Evolutionary conservation across 2,113 vertebrate species (phyloP).

Genomic region (Gymnocephalus cernua): DNA sequence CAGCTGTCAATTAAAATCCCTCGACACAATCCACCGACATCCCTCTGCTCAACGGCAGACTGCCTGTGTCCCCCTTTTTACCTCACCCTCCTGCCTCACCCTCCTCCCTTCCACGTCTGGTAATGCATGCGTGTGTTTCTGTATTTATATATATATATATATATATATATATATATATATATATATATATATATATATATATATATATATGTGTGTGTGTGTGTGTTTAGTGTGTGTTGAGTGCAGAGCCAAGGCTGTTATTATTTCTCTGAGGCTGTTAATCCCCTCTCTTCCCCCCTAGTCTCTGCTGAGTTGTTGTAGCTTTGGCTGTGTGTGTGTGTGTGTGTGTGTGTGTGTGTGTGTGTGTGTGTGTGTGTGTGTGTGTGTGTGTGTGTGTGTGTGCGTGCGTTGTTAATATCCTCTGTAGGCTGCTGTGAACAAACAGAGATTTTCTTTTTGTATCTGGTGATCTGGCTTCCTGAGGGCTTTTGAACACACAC

Average conservation of each 20-base stretch:
- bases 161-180: too few species aligned
- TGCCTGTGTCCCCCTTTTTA: neutral
- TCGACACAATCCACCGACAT: conserved; percentile 67
- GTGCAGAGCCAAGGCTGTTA: conserved; percentile 50
- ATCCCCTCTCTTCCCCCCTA: conserved; percentile 51
- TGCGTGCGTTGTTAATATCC: conserved; percentile 59
- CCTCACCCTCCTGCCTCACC: neutral
- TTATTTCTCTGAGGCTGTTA: conserved; percentile 68
- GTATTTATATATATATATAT: too few species aligned
- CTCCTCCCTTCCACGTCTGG: neutral
- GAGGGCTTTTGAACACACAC: conserved; percentile 47
- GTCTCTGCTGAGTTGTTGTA: conserved; percentile 58
- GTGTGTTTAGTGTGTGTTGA: neutral
- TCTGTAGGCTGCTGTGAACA: conserved; percentile 70
- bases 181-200: too few species aligned
- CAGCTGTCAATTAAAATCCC: conserved; percentile 82
- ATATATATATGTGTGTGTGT: too few species aligned
- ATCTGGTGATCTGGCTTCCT: conserved; percentile 67
- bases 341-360: conserved; percentile 9
- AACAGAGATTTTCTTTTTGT: conserved; percentile 66
- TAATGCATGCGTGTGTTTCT: too few species aligned
- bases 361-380: neutral
- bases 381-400: neutral
- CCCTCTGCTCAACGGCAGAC: conserved; percentile 49
- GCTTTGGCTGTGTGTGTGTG: conserved; percentile 7